These are phyloP conservation scores for Heliothis peltigera DNA, from an alignment of 2,888 invertebrate genomes.

Conservation along the genomic window DNA sequence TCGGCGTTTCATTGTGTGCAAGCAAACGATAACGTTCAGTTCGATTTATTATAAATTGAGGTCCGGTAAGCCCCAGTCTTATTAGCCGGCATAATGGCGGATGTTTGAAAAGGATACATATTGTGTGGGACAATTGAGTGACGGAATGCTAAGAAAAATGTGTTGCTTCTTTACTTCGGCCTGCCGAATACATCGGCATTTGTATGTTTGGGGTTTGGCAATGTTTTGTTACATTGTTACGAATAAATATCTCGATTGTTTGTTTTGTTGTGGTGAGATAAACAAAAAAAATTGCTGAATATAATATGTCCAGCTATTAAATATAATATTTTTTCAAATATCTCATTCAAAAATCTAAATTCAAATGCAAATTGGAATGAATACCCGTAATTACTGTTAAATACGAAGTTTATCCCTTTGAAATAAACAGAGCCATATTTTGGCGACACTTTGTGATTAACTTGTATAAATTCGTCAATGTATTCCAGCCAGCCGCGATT, in stretches of 20 bases:
- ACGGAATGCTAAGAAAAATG: conserved; percentile 28
- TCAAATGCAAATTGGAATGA: background rate
- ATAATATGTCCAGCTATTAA: too few species aligned
- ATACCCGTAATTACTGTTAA: background rate
- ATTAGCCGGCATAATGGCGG: conserved; percentile 74
- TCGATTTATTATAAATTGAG: conserved; percentile 85
- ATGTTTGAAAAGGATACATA: conserved; percentile 73
- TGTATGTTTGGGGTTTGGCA: conserved; percentile 5
- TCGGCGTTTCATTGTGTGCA: conserved; percentile 83
- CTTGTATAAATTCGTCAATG: conserved; percentile 19
- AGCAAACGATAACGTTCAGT: conserved; percentile 77
- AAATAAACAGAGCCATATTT: background rate
- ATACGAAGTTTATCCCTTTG: background rate
- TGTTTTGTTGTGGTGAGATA: background rate
- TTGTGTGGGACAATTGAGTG: conserved; percentile 58
- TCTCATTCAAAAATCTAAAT: background rate
- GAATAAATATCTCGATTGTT: background rate
- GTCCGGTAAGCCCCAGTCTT: conserved; percentile 73
- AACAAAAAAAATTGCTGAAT: background rate
- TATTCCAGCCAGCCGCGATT: conserved; percentile 1
- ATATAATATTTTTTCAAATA: background rate
- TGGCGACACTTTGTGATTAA: background rate
- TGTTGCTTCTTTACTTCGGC: conserved; percentile 32
- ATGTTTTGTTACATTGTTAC: conserved; percentile 7
- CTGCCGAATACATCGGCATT: conserved; percentile 14